Percentiles rank a stretch among this genome's conserved stretches.
These are phyloP conservation scores for Percopsis omiscomaycus DNA, from an alignment of 2,797 vertebrate species.

Conservation along the genomic window DNA sequence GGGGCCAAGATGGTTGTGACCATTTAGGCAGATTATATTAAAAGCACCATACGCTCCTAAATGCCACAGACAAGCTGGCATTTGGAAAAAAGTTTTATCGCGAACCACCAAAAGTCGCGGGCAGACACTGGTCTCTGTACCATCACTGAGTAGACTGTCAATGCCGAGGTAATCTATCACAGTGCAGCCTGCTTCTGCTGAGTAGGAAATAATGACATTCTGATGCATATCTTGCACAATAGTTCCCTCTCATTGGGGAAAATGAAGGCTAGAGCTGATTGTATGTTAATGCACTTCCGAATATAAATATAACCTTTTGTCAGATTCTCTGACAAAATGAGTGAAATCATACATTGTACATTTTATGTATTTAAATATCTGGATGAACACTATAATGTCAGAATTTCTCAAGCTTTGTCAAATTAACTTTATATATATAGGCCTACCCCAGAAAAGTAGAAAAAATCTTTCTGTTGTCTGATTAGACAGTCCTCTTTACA, in stretches of 20 bases:
- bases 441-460: too few relatives aligned
- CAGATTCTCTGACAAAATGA: constrained; percentile 9
- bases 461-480: not conserved
- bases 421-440: not conserved
- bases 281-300: constrained; percentile 29
- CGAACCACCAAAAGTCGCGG: constrained; percentile 65
- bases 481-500: not conserved
- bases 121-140: constrained; percentile 52
- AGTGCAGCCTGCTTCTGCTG: constrained; percentile 58
- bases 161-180: constrained; percentile 51
- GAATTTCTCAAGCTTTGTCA: not conserved
- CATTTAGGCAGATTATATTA: constrained; percentile 68
- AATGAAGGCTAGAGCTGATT: constrained; percentile 62
- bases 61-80: constrained; percentile 80
- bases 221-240: constrained; percentile 60
- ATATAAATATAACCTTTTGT: constrained; percentile 14
- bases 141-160: constrained; percentile 57
- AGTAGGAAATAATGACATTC: constrained; percentile 64
- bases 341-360: not conserved
- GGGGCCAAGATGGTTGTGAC: constrained; percentile 52
- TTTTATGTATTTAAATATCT: not conserved
- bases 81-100: constrained; percentile 79
- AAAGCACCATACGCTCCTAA: constrained; percentile 67
- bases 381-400: too few relatives aligned
- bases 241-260: constrained; percentile 28